These are phyloP conservation scores for Ochotona princeps DNA, from an alignment of 2,113 vertebrate species.

Conservation along the genomic window DNA sequence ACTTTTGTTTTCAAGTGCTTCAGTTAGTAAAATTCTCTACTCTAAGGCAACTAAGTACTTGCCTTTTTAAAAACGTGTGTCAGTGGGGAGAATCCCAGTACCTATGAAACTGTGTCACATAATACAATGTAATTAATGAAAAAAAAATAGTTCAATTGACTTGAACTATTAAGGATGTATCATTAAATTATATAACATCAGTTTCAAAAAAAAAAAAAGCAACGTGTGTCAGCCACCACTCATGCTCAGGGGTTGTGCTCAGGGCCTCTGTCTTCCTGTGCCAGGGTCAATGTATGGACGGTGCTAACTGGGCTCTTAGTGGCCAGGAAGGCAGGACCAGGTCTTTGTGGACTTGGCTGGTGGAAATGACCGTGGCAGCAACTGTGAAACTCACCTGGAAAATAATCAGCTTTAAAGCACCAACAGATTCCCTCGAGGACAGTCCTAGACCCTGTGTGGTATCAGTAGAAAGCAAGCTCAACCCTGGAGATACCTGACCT, in stretches of 20 bases:
- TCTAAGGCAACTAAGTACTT: background rate
- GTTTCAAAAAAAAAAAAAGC: no score
- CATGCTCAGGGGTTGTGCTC: background rate
- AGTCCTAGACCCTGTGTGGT: background rate
- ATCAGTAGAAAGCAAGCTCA: background rate
- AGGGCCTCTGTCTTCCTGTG: background rate
- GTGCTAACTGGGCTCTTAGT: background rate
- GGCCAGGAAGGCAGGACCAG: background rate
- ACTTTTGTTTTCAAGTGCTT: background rate
- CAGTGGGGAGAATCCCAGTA: no score
- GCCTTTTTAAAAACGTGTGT: background rate
- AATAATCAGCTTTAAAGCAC: constrained; percentile 13
- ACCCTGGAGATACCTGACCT: background rate
- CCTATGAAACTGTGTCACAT: no score
- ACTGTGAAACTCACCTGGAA: background rate
- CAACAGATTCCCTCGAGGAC: background rate
- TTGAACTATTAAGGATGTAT: no score
- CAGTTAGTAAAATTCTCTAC: background rate
- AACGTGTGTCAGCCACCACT: background rate
- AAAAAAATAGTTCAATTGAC: no score
- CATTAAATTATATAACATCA: no score
- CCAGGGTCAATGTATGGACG: background rate
- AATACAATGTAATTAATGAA: no score
- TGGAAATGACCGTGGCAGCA: background rate
- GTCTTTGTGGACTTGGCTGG: background rate